phyloP scores from a whole-genome alignment of 2,888 invertebrate genomes.

The Griposia aprilina region DNA sequence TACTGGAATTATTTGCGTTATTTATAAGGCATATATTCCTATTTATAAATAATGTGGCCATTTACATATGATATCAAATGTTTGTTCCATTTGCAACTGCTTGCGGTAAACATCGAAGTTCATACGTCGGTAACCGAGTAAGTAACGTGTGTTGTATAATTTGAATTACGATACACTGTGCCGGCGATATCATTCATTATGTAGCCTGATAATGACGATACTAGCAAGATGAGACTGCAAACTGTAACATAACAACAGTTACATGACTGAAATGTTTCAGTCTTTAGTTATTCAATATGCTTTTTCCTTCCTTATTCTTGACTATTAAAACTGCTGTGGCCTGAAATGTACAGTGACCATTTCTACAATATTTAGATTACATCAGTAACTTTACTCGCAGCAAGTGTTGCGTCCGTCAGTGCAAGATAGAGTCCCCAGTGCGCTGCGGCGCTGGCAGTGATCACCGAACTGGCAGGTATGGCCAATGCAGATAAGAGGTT shows the following conservation, averaged over 20 bases:
- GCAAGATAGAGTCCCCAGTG: slow-evolving; percentile 26
- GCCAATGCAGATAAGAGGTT: slow-evolving; percentile 83
- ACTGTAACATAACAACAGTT: slow-evolving; percentile 1
- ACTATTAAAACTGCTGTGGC: background rate
- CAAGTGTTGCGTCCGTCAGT: slow-evolving; percentile 18
- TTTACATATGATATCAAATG: slow-evolving; percentile 31
- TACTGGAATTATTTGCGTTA: background rate
- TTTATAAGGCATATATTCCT: background rate
- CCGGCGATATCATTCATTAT: slow-evolving; percentile 23
- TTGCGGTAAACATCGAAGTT: slow-evolving; percentile 37
- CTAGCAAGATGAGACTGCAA: slow-evolving; percentile 25
- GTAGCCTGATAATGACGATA: slow-evolving; percentile 27
- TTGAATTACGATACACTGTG: slow-evolving; percentile 37
- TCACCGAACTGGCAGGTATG: slow-evolving; percentile 72
- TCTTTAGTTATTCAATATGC: background rate
- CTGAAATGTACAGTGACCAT: background rate
- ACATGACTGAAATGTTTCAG: background rate
- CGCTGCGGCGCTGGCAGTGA: slow-evolving; percentile 41
- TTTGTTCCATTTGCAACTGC: slow-evolving; percentile 36
- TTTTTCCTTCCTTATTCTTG: slow-evolving; percentile 24
- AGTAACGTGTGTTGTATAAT: slow-evolving; percentile 32
- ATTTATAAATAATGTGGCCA: slow-evolving; percentile 22
- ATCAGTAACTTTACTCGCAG: background rate
- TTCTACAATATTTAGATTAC: slow-evolving; percentile 1
- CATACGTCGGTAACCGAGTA: slow-evolving; percentile 16